Evolutionary conservation across 2,113 vertebrate species (phyloP), one percentile per base, ranked within the genome.

Genomic region (Empidonax alnorum): DNA sequence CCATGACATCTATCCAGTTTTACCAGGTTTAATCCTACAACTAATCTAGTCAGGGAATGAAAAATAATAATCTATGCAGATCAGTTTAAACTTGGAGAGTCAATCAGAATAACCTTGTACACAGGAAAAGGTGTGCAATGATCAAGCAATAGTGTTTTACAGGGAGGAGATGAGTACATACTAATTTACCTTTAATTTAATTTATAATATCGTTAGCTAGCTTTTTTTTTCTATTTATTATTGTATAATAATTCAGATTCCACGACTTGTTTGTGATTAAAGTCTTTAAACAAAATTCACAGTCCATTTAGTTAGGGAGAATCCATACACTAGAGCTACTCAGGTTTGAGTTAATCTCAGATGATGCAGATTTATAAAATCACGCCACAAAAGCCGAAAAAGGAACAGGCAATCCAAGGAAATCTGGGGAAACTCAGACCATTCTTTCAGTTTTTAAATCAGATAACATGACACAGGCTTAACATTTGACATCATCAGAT

Each of bases 61-160:
- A 88, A 86, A 86, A 49, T 63, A 96, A 88, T 91, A 92, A 95
- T 81, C 73, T 91, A 79, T 69, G 49, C 50, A 95, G 95, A 94
- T 27, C 71, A 87, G 28, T 97, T 95, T 93, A 95, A 93, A 62
- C 7, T 87, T 74, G 85, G 72, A 73, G 39, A 68, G 17, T 49
- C 59, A 59, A 49, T 66, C 46, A 82, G 63, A 95, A 89, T 74
- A 84, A 84, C 18, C 41, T 3, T 49, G 47, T 42, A 86, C 23
- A 74, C 8, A 84, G n/a, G 31, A 93, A 61, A 94, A 30, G 2
- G 44, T 50, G 41, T 20, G 9, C 65, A 92, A 63, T 75, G 83
- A 86, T 91, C 31, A 90, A 95, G 78, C 46, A 93, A 85, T 91
- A 76, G 13, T 59, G 35, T 23, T 65, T 91, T 69, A 69, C 66